Evolutionary conservation across 2,113 vertebrate genomes (phyloP).

Genomic region (Monopterus albus): DNA sequence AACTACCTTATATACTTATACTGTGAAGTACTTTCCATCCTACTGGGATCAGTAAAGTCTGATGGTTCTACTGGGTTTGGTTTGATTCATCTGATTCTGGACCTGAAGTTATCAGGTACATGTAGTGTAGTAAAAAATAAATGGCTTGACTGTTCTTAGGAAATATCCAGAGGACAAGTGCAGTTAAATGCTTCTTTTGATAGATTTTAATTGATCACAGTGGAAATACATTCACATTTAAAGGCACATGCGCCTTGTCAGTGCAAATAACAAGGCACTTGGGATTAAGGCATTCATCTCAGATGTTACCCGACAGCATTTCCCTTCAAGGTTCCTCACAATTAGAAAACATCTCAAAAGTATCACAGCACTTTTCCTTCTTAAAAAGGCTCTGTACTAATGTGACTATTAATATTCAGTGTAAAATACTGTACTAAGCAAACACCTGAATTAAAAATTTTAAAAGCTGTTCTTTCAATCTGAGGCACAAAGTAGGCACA

Average conservation of each 20-base stretch:
- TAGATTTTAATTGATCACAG: slow-evolving; percentile 56
- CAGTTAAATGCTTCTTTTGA: slow-evolving; percentile 23
- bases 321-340: slow-evolving; percentile 39
- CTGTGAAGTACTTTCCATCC: too few relatives aligned
- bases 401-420: not conserved
- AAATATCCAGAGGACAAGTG: not conserved
- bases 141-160: not conserved
- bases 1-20: too few relatives aligned
- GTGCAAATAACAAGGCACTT: slow-evolving; percentile 62
- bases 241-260: slow-evolving; percentile 45
- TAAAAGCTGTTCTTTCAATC: not conserved
- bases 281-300: slow-evolving; percentile 25
- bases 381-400: not conserved
- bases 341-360: slow-evolving; percentile 18
- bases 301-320: slow-evolving; percentile 6
- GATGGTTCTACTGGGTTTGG: too few relatives aligned
- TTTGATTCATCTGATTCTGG: too few relatives aligned
- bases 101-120: too few relatives aligned
- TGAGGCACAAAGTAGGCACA: slow-evolving; percentile 15
- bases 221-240: slow-evolving; percentile 73
- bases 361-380: not conserved
- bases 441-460: not conserved
- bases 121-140: too few relatives aligned
- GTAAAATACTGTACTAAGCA: not conserved
- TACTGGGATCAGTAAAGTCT: too few relatives aligned